Evolutionary conservation across 2,113 vertebrate genomes (phyloP).

Genomic region (Sapayoa aenigma): DNA sequence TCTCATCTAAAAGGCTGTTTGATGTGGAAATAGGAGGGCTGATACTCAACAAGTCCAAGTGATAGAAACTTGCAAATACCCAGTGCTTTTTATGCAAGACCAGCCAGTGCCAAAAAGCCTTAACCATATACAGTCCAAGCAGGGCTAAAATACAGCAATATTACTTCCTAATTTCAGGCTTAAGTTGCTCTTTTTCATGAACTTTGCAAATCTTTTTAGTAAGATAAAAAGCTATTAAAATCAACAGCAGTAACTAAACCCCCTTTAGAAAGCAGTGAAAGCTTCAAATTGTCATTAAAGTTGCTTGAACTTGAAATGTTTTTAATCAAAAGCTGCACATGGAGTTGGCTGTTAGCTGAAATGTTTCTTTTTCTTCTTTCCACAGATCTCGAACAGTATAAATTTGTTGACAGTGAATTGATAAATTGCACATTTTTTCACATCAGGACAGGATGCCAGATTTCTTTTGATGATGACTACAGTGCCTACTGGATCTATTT

Average conservation of each 20-base stretch:
- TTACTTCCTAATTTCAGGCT: background rate
- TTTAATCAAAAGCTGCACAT: background rate
- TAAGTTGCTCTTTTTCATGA: background rate
- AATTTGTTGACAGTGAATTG: constrained; percentile 87
- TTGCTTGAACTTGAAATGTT: background rate
- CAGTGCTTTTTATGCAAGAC: background rate
- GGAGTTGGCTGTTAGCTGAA: background rate
- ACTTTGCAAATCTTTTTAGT: background rate
- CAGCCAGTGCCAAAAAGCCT: background rate
- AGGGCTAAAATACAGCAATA: background rate
- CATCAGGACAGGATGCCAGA: constrained; percentile 93
- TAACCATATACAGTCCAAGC: background rate
- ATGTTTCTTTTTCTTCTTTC: constrained; percentile 34
- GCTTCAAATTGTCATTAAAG: background rate
- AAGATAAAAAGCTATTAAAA: background rate
- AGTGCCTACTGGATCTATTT: constrained; percentile 99
- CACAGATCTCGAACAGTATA: constrained; percentile 91
- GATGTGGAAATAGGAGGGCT: background rate
- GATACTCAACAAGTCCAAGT: background rate
- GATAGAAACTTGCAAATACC: background rate
- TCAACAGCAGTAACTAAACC: background rate
- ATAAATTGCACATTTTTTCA: constrained; percentile 87
- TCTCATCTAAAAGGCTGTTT: background rate
- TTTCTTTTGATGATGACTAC: constrained; percentile 96
- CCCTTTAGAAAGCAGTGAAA: background rate